These are phyloP conservation scores for Panorpa germanica DNA, from an alignment of 2,888 invertebrate genomes.

Conservation along the genomic window DNA sequence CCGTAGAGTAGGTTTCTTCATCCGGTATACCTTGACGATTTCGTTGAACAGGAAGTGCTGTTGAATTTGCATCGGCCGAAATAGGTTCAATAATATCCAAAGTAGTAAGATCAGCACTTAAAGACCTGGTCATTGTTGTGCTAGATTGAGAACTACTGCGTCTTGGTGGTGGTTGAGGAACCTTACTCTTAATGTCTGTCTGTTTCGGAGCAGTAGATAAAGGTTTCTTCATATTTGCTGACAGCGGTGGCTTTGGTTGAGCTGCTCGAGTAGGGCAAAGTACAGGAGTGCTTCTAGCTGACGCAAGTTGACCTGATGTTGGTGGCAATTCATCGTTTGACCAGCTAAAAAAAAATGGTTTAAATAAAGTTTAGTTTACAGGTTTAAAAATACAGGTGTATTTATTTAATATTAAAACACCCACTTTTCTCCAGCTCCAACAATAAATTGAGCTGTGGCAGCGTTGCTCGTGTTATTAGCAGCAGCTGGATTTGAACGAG, in stretches of 20 bases:
- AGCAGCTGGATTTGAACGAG: too few species aligned
- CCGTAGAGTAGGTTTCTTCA: constrained; percentile 55
- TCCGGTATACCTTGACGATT: constrained; percentile 30
- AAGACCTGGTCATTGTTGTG: constrained; percentile 15
- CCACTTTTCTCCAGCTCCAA: constrained; percentile 1
- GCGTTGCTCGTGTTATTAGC: too few species aligned
- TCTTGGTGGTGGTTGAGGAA: constrained; percentile 17
- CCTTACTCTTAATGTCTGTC: constrained; percentile 14
- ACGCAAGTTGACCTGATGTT: constrained; percentile 12
- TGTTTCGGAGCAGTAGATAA: constrained; percentile 10
- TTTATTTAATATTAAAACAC: background rate
- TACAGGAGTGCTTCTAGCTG: constrained; percentile 12
- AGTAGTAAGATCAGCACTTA: too few species aligned
- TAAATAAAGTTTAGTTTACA: too few species aligned
- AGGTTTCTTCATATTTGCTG: background rate
- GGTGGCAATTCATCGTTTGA: constrained; percentile 8
- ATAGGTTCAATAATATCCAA: too few species aligned
- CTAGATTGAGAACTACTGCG: constrained; percentile 16
- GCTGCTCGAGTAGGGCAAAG: constrained; percentile 8
- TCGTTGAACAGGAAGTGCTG: constrained; percentile 16
- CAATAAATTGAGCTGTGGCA: background rate
- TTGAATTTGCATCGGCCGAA: too few species aligned
- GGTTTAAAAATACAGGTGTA: too few species aligned
- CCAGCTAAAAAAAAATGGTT: constrained; percentile 9
- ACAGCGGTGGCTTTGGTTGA: background rate